These are phyloP conservation scores for Sinodicranocentrus sp. DNA, from an alignment of 2,888 invertebrate genomes.

Conservation along the genomic window DNA sequence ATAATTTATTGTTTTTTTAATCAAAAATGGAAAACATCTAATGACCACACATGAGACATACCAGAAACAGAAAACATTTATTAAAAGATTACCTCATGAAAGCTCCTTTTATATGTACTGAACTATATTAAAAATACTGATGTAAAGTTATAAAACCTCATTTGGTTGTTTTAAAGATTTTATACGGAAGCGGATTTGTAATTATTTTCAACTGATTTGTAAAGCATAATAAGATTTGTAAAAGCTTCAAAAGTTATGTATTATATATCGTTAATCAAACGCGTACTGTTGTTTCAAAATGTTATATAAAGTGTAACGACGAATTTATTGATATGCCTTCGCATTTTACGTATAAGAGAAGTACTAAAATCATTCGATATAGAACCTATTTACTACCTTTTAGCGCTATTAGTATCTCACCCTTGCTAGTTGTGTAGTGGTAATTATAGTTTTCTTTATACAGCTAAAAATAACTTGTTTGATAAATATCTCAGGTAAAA, in stretches of 20 bases:
- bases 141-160: too few relatives aligned
- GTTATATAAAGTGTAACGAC: not conserved
- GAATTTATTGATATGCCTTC: conserved; percentile 29
- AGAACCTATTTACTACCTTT: not conserved
- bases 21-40: not conserved
- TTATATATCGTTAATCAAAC: not conserved
- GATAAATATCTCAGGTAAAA: conserved; percentile 22
- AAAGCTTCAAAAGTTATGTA: too few relatives aligned
- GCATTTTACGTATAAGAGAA: not conserved
- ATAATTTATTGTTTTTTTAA: not conserved
- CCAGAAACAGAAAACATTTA: not conserved
- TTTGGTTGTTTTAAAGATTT: too few relatives aligned
- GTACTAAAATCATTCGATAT: not conserved
- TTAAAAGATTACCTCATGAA: not conserved
- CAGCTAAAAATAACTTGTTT: conserved; percentile 6
- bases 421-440: not conserved
- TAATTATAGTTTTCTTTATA: not conserved
- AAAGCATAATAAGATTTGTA: too few relatives aligned
- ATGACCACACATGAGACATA: not conserved
- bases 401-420: not conserved
- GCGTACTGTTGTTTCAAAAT: too few relatives aligned
- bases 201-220: not conserved
- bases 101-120: too few relatives aligned
- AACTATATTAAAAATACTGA: too few relatives aligned
- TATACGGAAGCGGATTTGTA: not conserved